Evolutionary conservation across 2,113 vertebrate species (phyloP).

Genomic region (Oreochromis aureus): DNA sequence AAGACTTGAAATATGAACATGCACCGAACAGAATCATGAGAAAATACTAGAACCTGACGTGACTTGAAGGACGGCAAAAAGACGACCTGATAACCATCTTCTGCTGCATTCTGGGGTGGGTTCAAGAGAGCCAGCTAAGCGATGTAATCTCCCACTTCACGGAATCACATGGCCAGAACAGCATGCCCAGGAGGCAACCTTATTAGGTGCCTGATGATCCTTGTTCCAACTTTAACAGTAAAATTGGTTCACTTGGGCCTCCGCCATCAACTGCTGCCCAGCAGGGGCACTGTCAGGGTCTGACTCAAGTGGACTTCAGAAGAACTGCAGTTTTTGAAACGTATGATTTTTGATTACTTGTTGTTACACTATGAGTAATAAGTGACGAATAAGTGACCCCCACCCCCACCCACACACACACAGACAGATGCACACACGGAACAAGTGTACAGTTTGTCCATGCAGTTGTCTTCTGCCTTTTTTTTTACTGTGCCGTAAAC

Average conservation of each 20-base stretch:
- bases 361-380: accelerated
- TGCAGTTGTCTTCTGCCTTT: accelerated
- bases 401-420: accelerated
- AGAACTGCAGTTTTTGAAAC: accelerated
- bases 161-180: not conserved
- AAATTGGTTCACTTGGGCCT: not conserved
- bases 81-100: not conserved
- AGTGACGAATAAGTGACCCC: accelerated
- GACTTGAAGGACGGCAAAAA: not conserved
- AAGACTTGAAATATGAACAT: not conserved
- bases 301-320: not conserved
- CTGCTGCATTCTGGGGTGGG: not conserved
- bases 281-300: not conserved
- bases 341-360: accelerated
- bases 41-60: not conserved
- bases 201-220: accelerated
- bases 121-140: not conserved
- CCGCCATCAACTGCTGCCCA: accelerated
- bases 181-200: not conserved
- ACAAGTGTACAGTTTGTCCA: not conserved
- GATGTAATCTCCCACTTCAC: accelerated
- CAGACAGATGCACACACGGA: accelerated
- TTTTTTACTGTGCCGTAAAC: not conserved
- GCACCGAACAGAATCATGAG: not conserved
- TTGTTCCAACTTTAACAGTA: not conserved